Conservation (phyloP, 2,888 invertebrate genomes). For the Cacoxenus indagator region DNA sequence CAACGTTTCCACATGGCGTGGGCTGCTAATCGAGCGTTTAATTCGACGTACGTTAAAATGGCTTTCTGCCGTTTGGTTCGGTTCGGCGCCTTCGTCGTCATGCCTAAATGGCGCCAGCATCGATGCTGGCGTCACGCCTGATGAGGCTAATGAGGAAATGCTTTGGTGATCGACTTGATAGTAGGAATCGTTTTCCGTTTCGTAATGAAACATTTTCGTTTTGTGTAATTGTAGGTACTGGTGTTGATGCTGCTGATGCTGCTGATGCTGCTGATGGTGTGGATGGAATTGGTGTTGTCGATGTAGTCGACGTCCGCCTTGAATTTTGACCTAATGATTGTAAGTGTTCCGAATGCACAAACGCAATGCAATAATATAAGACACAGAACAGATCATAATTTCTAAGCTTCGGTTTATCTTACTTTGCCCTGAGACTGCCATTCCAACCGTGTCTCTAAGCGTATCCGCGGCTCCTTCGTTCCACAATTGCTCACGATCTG, state of each 20-base stretch:
- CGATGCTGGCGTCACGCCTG: constrained; percentile 28
- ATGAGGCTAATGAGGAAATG: constrained; percentile 16
- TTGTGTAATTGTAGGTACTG: constrained; percentile 18
- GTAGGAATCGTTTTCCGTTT: constrained; percentile 23
- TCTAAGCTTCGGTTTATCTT: constrained; percentile 29
- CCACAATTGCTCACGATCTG: constrained; percentile 72
- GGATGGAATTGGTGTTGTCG: constrained; percentile 66
- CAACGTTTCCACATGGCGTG: constrained; percentile 86
- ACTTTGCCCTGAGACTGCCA: constrained; percentile 74
- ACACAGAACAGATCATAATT: constrained; percentile 33
- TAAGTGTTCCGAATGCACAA: not conserved
- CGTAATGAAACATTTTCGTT: constrained; percentile 3
- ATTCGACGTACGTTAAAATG: constrained; percentile 49
- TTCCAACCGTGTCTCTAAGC: constrained; percentile 74
- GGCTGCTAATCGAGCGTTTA: constrained; percentile 80
- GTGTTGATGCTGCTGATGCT: constrained; percentile 18
- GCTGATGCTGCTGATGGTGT: constrained; percentile 39
- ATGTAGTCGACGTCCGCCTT: constrained; percentile 69
- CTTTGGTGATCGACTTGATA: too few relatives aligned
- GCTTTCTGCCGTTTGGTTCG: too few relatives aligned
- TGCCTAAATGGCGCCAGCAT: constrained; percentile 29
- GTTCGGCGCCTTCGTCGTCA: constrained; percentile 8
- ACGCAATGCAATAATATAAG: constrained; percentile 39
- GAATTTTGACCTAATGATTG: constrained; percentile 67
- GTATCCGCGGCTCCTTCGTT: constrained; percentile 73